phyloP scores from a whole-genome alignment of 2,888 invertebrate genomes.

The Conomelus anceps region DNA sequence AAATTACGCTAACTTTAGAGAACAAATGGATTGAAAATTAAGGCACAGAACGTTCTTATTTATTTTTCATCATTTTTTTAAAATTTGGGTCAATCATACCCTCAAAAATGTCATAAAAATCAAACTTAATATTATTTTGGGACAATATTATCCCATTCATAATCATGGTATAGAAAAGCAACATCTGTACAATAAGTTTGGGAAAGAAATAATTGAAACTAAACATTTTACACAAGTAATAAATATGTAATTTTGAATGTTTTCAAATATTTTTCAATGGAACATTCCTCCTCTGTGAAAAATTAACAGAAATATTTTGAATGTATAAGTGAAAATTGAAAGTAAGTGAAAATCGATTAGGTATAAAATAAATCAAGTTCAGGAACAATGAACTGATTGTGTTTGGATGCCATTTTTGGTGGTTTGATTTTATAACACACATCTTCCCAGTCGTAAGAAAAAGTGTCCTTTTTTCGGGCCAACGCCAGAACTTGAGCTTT shows the following conservation, averaged over 20 bases:
- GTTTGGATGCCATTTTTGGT: conserved; percentile 20
- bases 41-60: too few relatives aligned
- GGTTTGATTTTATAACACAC: conserved; percentile 20
- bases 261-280: background rate
- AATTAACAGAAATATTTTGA: background rate
- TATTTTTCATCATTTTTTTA: too few relatives aligned
- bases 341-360: background rate
- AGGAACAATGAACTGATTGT: conserved; percentile 19
- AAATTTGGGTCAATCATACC: too few relatives aligned
- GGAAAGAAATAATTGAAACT: background rate
- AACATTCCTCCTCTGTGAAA: background rate
- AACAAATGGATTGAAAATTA: too few relatives aligned
- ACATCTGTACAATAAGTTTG: too few relatives aligned
- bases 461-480: conserved; percentile 20
- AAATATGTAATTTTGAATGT: background rate
- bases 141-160: too few relatives aligned
- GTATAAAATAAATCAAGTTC: conserved; percentile 19
- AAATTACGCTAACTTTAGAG: too few relatives aligned
- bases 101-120: too few relatives aligned
- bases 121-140: too few relatives aligned
- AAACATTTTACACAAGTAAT: background rate
- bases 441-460: conserved; percentile 20
- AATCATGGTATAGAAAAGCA: too few relatives aligned
- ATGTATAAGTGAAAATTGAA: too few relatives aligned
- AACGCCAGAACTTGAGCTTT: conserved; percentile 24